Conservation (phyloP, 1,140 invertebrate genomes). For the Pogonognathellus flavescens region DNA sequence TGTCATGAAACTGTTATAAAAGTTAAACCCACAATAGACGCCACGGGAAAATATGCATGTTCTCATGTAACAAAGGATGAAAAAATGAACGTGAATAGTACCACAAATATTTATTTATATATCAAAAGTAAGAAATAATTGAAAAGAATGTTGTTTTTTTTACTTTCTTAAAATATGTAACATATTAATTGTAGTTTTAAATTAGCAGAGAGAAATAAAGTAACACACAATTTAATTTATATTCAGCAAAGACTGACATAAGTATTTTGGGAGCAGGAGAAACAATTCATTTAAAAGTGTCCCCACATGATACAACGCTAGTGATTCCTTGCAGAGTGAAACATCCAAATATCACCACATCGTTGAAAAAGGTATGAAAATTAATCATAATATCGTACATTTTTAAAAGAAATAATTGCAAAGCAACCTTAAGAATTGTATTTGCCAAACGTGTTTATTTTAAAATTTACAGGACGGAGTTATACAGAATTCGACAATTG, state of each 20-base stretch:
- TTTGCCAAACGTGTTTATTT: neutral
- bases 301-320: neutral
- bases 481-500: neutral
- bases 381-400: too few species aligned
- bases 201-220: too few species aligned
- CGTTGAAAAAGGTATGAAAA: neutral
- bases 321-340: slow-evolving; percentile 9
- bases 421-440: neutral
- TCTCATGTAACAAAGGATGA: neutral
- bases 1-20: slow-evolving; percentile 2
- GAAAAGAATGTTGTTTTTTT: too few species aligned
- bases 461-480: neutral
- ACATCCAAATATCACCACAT: neutral
- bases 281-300: neutral
- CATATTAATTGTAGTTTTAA: neutral
- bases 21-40: neutral
- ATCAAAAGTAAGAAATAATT: neutral
- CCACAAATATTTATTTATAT: neutral
- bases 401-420: too few species aligned
- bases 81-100: too few species aligned
- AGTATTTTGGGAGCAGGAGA: neutral
- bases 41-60: slow-evolving; percentile 8
- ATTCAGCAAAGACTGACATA: neutral
- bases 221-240: too few species aligned
- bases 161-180: too few species aligned